Evolutionary conservation across 1,140 invertebrate genomes (phyloP).

Genomic region (Scylla paramamosain): DNA sequence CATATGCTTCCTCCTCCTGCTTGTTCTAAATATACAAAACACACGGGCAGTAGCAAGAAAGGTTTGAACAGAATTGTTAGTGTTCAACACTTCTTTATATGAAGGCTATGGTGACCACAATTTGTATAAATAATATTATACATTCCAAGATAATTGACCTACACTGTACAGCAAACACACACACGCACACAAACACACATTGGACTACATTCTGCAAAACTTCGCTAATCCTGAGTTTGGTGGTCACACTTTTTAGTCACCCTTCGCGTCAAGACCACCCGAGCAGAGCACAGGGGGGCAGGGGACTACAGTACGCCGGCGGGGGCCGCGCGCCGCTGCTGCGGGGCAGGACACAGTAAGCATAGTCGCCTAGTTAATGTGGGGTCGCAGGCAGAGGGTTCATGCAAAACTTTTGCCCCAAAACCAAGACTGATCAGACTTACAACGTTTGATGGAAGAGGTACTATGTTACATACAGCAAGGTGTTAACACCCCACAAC

Average conservation of each 20-base stretch:
- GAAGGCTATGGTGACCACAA: too few relatives aligned
- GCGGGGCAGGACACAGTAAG: constrained; percentile 55
- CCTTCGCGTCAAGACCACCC: neutral
- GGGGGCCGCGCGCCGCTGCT: constrained; percentile 40
- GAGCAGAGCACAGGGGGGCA: constrained; percentile 49
- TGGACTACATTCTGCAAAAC: constrained; percentile 5
- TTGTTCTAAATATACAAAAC: too few relatives aligned
- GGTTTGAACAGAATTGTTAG: too few relatives aligned
- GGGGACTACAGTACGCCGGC: constrained; percentile 38
- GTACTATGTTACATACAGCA: constrained; percentile 27
- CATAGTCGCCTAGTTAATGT: constrained; percentile 41
- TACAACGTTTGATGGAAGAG: constrained; percentile 38
- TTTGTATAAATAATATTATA: too few relatives aligned
- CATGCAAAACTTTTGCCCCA: constrained; percentile 60
- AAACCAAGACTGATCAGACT: constrained; percentile 47
- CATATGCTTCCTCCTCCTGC: too few relatives aligned
- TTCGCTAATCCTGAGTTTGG: constrained; percentile 35
- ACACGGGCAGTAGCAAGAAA: too few relatives aligned
- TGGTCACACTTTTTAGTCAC: neutral
- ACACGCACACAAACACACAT: neutral
- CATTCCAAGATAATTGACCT: too few relatives aligned
- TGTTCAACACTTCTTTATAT: too few relatives aligned
- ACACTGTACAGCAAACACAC: neutral
- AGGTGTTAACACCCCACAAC: constrained; percentile 18
- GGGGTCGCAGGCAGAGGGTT: constrained; percentile 50